Evolutionary conservation across 1,140 invertebrate species (phyloP), one percentile per base, ranked within the genome.

Genomic region (Aphelenchoides fujianensis): DNA sequence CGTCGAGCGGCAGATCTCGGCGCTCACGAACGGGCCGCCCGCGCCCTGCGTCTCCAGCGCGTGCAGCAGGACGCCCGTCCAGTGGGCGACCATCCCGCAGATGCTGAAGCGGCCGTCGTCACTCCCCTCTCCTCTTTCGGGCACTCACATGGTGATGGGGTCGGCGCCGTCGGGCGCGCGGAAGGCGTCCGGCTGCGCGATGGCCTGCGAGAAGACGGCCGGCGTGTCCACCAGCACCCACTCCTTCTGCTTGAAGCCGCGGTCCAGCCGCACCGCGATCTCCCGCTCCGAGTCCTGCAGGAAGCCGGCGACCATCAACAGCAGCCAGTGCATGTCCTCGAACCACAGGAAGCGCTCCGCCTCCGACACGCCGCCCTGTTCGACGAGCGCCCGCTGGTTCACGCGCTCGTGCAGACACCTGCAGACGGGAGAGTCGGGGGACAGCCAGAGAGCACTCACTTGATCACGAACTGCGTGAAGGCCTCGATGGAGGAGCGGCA

Each of bases 241-340:
- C 32, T 66, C 36, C 12, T 35, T 35, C 16, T 12, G 12, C 23
- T 34, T 36, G 63, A 41, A 66, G 12, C 27, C 63, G 31, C 32
- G 16, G n/a, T 66, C 63, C 32, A 66, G 32, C 19, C 31, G 31
- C 27, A 64, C 2, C n/a, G 31, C 31, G 32, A 66, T 35, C n/a
- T 66, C 63, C 12, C 32, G 16, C 19, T 66, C 63, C 27, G 63
- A 66, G 7, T 66, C 63, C 16, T 66, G 16, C 36, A 66, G 31
- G 34, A 66, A 66, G 12, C 36, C 37, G 1, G 16, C 27, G 32
- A 66, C 32, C 63, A 66, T 61, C 63, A 66, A 16, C 12, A 66
- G 36, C 16, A 66, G 16, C 63, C 63, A 66, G 36, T 66, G 63
- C 16, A 66, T 66, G 36, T 66, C 63, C 32, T 66, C 63, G 16